Conservation (phyloP, 2,113 vertebrate species). For the human (Homo sapiens) region GRCh38 chr1:75096501-75097000, state of each 20-base stretch:
- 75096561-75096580: neutral
- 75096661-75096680: neutral
- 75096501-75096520: neutral
- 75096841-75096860: neutral
- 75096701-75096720: neutral
- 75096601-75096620: neutral
- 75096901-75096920: neutral
- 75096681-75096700: neutral
- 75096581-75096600: neutral
- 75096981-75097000: neutral
- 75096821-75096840: neutral
- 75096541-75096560: neutral
- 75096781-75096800: neutral
- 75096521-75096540: conserved; percentile 10
- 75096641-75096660: neutral
- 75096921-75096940: neutral
- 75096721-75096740: neutral
- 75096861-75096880: neutral
- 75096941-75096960: neutral
- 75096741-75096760: neutral
- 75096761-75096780: neutral
- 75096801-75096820: neutral
- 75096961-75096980: neutral
- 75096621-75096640: neutral
- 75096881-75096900: neutral